These are phyloP conservation scores for Argyresthia goedartella DNA, from an alignment of 2,888 invertebrate genomes.

Conservation along the genomic window DNA sequence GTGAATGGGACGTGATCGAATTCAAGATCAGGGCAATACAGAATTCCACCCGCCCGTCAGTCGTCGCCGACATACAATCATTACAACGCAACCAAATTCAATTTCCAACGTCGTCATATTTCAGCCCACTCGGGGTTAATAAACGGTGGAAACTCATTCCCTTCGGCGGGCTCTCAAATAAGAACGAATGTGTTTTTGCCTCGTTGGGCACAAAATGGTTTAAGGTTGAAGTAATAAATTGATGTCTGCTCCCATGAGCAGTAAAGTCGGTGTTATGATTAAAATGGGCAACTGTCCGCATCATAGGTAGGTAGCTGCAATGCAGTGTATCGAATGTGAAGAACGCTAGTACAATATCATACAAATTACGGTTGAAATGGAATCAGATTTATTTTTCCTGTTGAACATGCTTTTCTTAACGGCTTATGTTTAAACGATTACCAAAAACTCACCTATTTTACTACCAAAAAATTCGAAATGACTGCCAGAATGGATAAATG, in stretches of 20 bases:
- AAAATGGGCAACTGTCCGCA: too few species aligned
- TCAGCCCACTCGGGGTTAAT: slow-evolving; percentile 40
- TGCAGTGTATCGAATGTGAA: background rate
- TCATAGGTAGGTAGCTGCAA: background rate
- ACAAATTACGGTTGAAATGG: too few species aligned
- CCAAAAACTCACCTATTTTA: too few species aligned
- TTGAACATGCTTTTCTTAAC: background rate
- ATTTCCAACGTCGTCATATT: slow-evolving; percentile 60
- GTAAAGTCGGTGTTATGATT: background rate
- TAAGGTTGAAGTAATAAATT: slow-evolving; percentile 1
- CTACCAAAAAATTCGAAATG: too few species aligned
- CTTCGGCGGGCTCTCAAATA: background rate
- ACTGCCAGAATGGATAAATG: too few species aligned
- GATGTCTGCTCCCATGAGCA: background rate
- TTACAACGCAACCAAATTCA: slow-evolving; percentile 65
- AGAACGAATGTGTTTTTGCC: slow-evolving; percentile 3
- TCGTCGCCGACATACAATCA: slow-evolving; percentile 48
- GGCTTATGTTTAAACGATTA: too few species aligned
- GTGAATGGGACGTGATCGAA: slow-evolving; percentile 58
- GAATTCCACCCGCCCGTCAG: slow-evolving; percentile 22
- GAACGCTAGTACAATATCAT: too few species aligned
- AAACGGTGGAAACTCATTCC: slow-evolving; percentile 33
- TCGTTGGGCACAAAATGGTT: slow-evolving; percentile 1
- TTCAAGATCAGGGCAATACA: slow-evolving; percentile 58
- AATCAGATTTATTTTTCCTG: too few species aligned